Conservation (phyloP, 2,113 vertebrate genomes). For the Gopherus flavomarginatus region DNA sequence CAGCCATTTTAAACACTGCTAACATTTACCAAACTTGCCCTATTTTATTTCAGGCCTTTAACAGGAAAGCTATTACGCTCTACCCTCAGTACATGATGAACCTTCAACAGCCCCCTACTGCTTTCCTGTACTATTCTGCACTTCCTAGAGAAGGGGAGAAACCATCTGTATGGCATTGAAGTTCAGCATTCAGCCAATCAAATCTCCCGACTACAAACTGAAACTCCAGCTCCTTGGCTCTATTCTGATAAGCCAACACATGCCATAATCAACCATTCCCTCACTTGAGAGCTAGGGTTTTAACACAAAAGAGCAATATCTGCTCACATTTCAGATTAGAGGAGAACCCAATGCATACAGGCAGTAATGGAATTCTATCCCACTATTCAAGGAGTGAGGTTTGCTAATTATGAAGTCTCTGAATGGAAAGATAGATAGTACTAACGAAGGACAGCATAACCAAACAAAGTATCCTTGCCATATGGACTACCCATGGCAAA, state of each 20-base stretch:
- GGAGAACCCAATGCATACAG: rapidly evolving
- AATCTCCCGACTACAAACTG: not conserved
- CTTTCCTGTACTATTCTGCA: not conserved
- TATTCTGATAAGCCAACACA: not conserved
- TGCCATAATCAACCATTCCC: not conserved
- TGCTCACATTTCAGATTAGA: not conserved
- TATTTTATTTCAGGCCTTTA: not conserved
- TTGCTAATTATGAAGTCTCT: not conserved
- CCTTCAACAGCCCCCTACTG: not conserved
- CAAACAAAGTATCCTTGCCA: not conserved
- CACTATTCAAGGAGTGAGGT: not conserved
- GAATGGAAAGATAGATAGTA: not conserved
- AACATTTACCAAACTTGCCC: not conserved
- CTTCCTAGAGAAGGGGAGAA: not conserved
- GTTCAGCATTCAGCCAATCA: not conserved
- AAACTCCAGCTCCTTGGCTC: not conserved
- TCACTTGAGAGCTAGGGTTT: not conserved
- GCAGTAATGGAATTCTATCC: not conserved
- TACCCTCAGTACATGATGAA: not conserved
- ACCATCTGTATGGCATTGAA: not conserved
- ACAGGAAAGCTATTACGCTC: not conserved
- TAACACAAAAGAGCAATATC: rapidly evolving
- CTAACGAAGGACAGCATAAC: not conserved
- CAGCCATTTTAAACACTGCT: not conserved
- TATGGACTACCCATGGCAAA: not conserved